Conservation (phyloP, 1,140 invertebrate species). For the Papilio polytes region DNA sequence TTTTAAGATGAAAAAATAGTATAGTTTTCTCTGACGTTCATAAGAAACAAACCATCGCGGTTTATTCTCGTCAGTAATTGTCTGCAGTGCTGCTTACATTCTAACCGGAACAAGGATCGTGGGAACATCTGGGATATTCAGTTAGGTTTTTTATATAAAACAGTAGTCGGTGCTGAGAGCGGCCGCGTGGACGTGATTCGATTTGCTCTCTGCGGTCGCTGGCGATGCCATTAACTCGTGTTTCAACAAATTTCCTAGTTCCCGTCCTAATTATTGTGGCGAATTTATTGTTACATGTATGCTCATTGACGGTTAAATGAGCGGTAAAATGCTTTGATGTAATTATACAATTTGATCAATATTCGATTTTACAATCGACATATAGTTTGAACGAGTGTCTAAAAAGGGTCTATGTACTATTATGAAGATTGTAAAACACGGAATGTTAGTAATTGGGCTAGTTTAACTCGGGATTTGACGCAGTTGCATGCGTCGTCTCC, state of each 20-base stretch:
- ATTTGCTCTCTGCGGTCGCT: slow-evolving; percentile 46
- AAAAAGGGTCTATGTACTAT: too few relatives aligned
- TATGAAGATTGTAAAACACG: too few relatives aligned
- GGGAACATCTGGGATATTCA: slow-evolving; percentile 54
- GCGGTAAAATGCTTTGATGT: background rate
- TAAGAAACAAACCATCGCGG: background rate
- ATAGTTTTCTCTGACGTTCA: background rate
- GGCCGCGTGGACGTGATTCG: slow-evolving; percentile 42
- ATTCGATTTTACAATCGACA: too few relatives aligned
- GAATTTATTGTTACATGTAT: background rate
- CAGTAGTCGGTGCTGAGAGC: slow-evolving; percentile 37
- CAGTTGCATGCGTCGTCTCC: too few relatives aligned
- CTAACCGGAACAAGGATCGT: slow-evolving; percentile 51
- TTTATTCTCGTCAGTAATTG: slow-evolving; percentile 3
- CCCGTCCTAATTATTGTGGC: slow-evolving; percentile 33
- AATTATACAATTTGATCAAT: too few relatives aligned
- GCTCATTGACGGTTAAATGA: background rate
- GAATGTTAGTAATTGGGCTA: too few relatives aligned
- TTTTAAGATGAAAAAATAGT: background rate
- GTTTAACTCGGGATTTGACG: too few relatives aligned
- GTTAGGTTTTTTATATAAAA: slow-evolving; percentile 49
- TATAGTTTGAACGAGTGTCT: too few relatives aligned
- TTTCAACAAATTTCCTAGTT: slow-evolving; percentile 44
- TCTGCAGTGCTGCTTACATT: slow-evolving; percentile 26
- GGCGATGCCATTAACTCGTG: slow-evolving; percentile 39